These are phyloP conservation scores for Zaprionus ornatus DNA, from an alignment of 1,140 invertebrate genomes.

Conservation along the genomic window DNA sequence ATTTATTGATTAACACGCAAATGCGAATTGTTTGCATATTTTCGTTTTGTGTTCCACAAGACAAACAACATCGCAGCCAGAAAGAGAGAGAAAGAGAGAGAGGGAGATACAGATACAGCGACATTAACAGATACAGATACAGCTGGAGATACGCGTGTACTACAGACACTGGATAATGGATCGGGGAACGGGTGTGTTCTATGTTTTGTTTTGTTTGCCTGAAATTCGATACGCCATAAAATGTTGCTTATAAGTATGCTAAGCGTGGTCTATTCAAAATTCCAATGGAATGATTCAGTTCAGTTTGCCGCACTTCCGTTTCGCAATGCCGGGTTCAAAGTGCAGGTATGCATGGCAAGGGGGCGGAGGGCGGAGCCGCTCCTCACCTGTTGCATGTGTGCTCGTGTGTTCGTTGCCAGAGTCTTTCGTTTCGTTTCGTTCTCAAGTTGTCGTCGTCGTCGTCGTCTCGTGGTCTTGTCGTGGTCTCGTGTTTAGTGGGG, in stretches of 20 bases:
- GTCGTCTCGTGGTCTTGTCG: slow-evolving; percentile 15
- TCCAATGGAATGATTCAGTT: slow-evolving; percentile 56
- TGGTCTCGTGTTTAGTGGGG: slow-evolving; percentile 55
- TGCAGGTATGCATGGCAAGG: slow-evolving; percentile 6
- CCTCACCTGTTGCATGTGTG: not conserved
- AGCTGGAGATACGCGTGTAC: not conserved
- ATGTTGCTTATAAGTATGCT: slow-evolving; percentile 48
- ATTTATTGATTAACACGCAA: slow-evolving; percentile 81
- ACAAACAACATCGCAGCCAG: slow-evolving; percentile 37
- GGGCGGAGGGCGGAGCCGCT: too few relatives aligned
- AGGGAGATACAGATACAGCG: slow-evolving; percentile 37
- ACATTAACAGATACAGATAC: slow-evolving; percentile 7
- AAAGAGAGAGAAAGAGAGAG: slow-evolving; percentile 37
- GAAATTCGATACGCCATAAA: slow-evolving; percentile 77
- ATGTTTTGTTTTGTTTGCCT: slow-evolving; percentile 37
- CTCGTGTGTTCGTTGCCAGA: slow-evolving; percentile 59
- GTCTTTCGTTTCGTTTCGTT: slow-evolving; percentile 67
- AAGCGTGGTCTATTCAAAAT: slow-evolving; percentile 34
- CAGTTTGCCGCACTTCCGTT: slow-evolving; percentile 34
- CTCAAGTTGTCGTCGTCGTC: not conserved
- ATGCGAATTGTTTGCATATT: slow-evolving; percentile 81
- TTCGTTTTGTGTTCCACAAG: slow-evolving; percentile 64
- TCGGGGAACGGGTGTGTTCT: slow-evolving; percentile 55
- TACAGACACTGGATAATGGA: slow-evolving; percentile 32
- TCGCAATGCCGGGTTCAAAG: slow-evolving; percentile 33